Conservation (phyloP, 2,797 vertebrate genomes). For the Gobionotothen gibberifrons region DNA sequence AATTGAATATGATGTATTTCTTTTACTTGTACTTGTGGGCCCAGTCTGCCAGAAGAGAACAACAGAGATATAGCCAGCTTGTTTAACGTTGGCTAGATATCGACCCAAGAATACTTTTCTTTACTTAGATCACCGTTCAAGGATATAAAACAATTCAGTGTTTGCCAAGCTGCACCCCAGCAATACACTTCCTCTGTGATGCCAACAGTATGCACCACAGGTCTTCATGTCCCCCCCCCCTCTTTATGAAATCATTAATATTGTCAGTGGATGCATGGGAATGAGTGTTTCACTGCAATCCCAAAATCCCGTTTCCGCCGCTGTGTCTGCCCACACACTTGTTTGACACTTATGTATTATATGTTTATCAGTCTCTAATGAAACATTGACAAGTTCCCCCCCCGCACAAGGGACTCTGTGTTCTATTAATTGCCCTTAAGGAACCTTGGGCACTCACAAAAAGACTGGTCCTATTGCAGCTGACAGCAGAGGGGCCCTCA, state of each 20-base stretch:
- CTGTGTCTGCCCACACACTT: slow-evolving; percentile 63
- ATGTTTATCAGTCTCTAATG: slow-evolving; percentile 86
- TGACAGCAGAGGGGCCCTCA: slow-evolving; percentile 78
- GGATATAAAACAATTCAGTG: slow-evolving; percentile 37
- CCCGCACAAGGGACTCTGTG: slow-evolving; percentile 75
- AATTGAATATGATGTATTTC: slow-evolving; percentile 81
- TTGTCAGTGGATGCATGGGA: slow-evolving; percentile 71
- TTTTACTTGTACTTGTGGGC: slow-evolving; percentile 65
- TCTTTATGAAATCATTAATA: slow-evolving; percentile 68
- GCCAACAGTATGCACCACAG: slow-evolving; percentile 38
- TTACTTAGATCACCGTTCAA: slow-evolving; percentile 55
- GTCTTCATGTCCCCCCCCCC: slow-evolving; percentile 30
- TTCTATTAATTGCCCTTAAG: slow-evolving; percentile 85
- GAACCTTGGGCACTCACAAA: slow-evolving; percentile 81
- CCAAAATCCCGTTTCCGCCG: slow-evolving; percentile 68
- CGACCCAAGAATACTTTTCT: slow-evolving; percentile 45
- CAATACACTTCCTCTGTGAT: slow-evolving; percentile 35
- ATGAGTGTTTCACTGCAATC: slow-evolving; percentile 64
- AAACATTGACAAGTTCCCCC: slow-evolving; percentile 81
- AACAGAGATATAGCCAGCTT: slow-evolving; percentile 43
- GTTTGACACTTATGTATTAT: slow-evolving; percentile 81
- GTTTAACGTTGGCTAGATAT: slow-evolving; percentile 51
- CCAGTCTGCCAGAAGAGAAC: slow-evolving; percentile 48
- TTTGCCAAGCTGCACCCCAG: slow-evolving; percentile 48
- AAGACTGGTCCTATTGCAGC: slow-evolving; percentile 78